These are phyloP conservation scores for Unio pictorum DNA, from an alignment of 2,888 invertebrate genomes.

Conservation along the genomic window DNA sequence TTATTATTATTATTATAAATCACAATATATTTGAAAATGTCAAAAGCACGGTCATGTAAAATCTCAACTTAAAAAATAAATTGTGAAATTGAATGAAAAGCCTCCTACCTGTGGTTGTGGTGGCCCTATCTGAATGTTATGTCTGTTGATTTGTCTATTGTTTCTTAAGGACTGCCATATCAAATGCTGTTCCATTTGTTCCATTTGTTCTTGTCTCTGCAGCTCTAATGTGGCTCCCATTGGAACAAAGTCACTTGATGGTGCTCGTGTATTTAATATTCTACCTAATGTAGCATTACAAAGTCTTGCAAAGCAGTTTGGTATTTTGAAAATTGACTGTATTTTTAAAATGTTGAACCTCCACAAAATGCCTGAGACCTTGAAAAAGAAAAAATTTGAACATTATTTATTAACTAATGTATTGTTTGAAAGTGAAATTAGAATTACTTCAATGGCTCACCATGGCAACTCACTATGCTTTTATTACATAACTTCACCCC, in stretches of 20 bases:
- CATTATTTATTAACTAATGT: too few species aligned
- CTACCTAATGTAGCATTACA: conserved; percentile 70
- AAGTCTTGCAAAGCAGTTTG: conserved; percentile 67
- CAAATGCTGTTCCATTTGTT: conserved; percentile 74
- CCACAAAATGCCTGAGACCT: conserved; percentile 73
- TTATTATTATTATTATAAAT: too few species aligned
- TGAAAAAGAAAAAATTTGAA: conserved; percentile 26
- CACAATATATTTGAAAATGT: too few species aligned
- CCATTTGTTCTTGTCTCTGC: conserved; percentile 74
- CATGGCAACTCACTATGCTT: too few species aligned
- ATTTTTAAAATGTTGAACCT: conserved; percentile 71
- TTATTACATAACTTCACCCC: too few species aligned
- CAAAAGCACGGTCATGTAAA: background rate
- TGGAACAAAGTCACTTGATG: conserved; percentile 64
- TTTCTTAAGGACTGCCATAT: conserved; percentile 46
- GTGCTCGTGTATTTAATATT: conserved; percentile 70
- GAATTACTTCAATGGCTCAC: too few species aligned
- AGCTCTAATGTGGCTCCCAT: conserved; percentile 75
- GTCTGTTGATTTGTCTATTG: conserved; percentile 12
- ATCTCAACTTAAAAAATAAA: background rate
- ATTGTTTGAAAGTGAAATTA: too few species aligned
- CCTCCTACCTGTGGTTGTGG: conserved; percentile 43
- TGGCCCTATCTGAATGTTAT: conserved; percentile 9
- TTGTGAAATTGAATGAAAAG: background rate
- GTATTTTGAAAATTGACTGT: conserved; percentile 70